A percentile compares a stretch with the other conserved stretches of the same genome.
Conservation (phyloP, 2,888 invertebrate genomes). For the Mongoloraphidia duomilia region DNA sequence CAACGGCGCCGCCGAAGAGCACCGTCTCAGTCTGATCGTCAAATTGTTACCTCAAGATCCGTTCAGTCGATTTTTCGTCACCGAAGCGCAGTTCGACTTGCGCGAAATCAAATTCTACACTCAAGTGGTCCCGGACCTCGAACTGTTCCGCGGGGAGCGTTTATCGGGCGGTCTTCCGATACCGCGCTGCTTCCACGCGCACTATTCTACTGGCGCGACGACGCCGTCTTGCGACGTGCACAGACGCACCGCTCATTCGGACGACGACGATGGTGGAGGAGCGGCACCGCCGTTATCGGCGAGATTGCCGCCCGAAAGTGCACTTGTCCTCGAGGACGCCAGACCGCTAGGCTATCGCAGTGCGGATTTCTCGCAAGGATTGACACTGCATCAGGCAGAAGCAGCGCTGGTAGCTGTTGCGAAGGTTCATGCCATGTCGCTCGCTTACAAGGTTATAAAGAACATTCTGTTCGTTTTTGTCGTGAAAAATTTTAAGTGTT, state of each 20-base stretch:
- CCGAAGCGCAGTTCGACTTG: conserved; percentile 69
- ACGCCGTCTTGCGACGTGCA: too few relatives aligned
- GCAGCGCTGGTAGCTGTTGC: conserved; percentile 59
- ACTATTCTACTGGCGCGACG: conserved; percentile 35
- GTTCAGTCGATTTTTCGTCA: conserved; percentile 64
- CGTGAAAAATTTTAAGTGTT: too few relatives aligned
- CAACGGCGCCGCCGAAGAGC: conserved; percentile 18
- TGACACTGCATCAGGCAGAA: conserved; percentile 47
- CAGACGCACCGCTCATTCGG: too few relatives aligned
- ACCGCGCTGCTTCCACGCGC: conserved; percentile 53
- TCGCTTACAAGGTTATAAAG: conserved; percentile 44
- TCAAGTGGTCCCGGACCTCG: conserved; percentile 56
- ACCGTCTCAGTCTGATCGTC: conserved; percentile 43
- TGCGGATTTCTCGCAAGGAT: conserved; percentile 53
- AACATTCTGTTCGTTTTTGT: conserved; percentile 18
- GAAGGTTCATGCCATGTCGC: conserved; percentile 55
- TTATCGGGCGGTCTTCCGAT: conserved; percentile 39
- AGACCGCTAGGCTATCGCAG: conserved; percentile 47
- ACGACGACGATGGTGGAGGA: conserved; percentile 13
- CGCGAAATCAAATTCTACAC: conserved; percentile 73
- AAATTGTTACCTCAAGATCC: conserved; percentile 67
- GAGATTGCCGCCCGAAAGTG: conserved; percentile 40
- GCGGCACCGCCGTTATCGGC: conserved; percentile 17
- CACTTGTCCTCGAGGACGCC: conserved; percentile 61
- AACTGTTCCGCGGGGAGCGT: conserved; percentile 40